Percentiles rank a stretch among this genome's conserved stretches.
phyloP scores from a whole-genome alignment of 53 echinoderm and acorn worm genomes.

The Echinometra lucunter region DNA sequence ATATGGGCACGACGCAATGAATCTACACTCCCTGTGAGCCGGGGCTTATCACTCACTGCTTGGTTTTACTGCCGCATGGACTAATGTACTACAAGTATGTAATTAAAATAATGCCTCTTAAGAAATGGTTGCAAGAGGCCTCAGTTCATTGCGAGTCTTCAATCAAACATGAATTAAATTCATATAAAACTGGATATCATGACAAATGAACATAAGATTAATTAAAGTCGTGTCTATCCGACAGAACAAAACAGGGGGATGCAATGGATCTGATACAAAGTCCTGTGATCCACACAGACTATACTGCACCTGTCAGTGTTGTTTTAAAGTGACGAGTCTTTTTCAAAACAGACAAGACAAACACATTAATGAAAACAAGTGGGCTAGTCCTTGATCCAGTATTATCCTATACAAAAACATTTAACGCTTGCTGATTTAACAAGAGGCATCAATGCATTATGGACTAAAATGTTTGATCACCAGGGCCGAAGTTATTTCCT shows the following conservation, averaged over 20 bases:
- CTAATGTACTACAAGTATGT: too few relatives aligned
- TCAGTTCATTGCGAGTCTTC: too few relatives aligned
- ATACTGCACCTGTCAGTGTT: neutral
- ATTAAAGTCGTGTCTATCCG: neutral
- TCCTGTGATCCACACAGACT: neutral
- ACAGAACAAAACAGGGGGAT: neutral
- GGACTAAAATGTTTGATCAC: slow-evolving; percentile 21
- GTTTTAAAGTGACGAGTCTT: slow-evolving; percentile 32
- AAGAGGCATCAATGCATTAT: neutral
- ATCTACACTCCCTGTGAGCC: too few relatives aligned
- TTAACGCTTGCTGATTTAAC: slow-evolving; percentile 16
- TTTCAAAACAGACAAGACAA: slow-evolving; percentile 46
- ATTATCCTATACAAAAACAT: slow-evolving; percentile 19
- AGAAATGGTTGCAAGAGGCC: too few relatives aligned
- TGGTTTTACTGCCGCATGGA: too few relatives aligned
- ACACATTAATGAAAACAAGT: slow-evolving; percentile 42
- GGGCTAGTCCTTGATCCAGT: neutral
- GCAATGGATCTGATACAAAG: neutral
- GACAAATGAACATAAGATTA: too few relatives aligned
- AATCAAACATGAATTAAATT: too few relatives aligned
- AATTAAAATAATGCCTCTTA: too few relatives aligned
- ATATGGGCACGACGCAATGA: too few relatives aligned
- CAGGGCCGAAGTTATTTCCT: slow-evolving; percentile 35
- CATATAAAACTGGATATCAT: too few relatives aligned
- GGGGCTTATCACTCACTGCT: too few relatives aligned